Base-by-base conservation (phyloP, 2,888 invertebrate species). In the Melinopterus prodromus region DNA sequence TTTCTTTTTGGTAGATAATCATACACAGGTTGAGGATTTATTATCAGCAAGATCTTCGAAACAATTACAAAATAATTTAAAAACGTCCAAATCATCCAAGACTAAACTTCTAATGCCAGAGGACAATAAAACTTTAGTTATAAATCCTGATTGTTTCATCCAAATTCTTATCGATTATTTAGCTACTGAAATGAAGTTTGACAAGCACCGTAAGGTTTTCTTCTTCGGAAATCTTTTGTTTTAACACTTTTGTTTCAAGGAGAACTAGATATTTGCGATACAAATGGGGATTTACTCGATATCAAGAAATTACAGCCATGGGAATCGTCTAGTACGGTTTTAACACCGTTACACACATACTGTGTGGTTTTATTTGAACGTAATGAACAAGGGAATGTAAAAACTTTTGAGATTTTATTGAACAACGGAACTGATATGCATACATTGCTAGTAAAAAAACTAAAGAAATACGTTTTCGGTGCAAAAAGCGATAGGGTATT, bases 101-200 rank as follows among this genome's bases (percentile, higher is more conserved):
- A 84, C 83, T 36, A 88, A 86, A 80, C 83, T 87, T 79, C 78
- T 26, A 16, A 7, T 53, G 53, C 7, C 53, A 53, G 53, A 53
- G 7, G 80, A 80, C 35, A 81, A 81, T 16, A 79, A 77, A 53
- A 81, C 79, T 3, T 78, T 88, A 53, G 81, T 89, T 75, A 83
- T 89, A 69, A 90, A 90, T 83, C 88, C 89, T 16, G 87, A 90
- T 81, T 89, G 90, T 82, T 86, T 87, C 9, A 83, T 89, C 7
- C 87, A 87, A 81, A 85, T 89, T 71, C 86, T 90, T 82, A 80
- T 88, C 70, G 87, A 89, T 83, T 89, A 89, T 78, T 85, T 90
- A 76, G 85, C 85, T 80, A 79, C 82, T 38, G 79, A 83, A 79
- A 83, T 82, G 71, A 83, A 81, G 76, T 77, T 87, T 53, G 84